Conservation (phyloP, 2,797 vertebrate genomes). For the Sorex maritimensis region DNA sequence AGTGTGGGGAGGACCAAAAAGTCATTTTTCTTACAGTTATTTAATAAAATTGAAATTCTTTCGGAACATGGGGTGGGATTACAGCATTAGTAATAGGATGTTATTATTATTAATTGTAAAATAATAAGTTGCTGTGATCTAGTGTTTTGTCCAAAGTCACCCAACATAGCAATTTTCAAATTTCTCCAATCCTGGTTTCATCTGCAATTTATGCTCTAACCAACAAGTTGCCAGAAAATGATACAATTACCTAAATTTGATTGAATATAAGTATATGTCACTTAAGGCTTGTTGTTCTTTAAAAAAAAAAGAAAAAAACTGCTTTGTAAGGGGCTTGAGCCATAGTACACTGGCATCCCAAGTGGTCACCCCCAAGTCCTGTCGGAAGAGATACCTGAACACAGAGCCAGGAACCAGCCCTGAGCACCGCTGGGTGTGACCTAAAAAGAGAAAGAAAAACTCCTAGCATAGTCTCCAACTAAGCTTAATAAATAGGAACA, state of each 20-base stretch:
- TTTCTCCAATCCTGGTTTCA: constrained; percentile 52
- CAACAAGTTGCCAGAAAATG: not conserved
- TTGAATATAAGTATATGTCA: constrained; percentile 41
- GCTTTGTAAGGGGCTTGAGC: too few species aligned
- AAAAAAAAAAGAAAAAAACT: not conserved
- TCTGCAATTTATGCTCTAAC: constrained; percentile 1
- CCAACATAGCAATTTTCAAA: constrained; percentile 34
- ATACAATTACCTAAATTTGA: not conserved
- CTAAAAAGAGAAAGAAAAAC: too few species aligned
- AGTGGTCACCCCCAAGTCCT: too few species aligned
- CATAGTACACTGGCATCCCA: too few species aligned
- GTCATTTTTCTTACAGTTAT: constrained; percentile 47
- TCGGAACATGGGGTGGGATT: not conserved
- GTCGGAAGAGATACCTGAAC: too few species aligned
- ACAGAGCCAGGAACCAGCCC: too few species aligned
- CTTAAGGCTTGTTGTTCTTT: constrained; percentile 22
- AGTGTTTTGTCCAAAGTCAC: constrained; percentile 12
- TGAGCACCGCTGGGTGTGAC: too few species aligned
- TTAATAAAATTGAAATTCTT: constrained; percentile 28
- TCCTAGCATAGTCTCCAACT: too few species aligned
- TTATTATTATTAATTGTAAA: constrained; percentile 22
- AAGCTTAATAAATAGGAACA: too few species aligned
- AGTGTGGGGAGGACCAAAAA: not conserved
- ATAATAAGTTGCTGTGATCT: not conserved
- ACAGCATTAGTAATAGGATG: not conserved